Evolutionary conservation across 2,888 invertebrate species (phyloP).

Genomic region (Rotaria sp.): DNA sequence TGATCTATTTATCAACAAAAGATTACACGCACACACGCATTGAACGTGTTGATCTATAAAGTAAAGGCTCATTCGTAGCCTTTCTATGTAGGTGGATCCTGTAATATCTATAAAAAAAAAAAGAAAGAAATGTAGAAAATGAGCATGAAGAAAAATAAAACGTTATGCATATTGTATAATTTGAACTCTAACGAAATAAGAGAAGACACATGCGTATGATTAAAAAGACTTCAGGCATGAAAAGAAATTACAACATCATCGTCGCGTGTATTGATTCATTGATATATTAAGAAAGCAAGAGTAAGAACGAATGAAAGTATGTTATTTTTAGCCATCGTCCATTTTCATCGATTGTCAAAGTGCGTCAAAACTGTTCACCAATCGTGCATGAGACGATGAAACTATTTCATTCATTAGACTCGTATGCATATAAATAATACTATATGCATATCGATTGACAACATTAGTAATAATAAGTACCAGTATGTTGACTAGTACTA

Average conservation of each 20-base stretch:
- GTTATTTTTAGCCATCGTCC: background rate
- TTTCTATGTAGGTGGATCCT: background rate
- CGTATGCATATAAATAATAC: background rate
- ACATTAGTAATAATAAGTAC: background rate
- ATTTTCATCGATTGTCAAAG: background rate
- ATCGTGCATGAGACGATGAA: background rate
- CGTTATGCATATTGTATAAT: background rate
- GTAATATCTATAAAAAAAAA: background rate
- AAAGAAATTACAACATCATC: background rate
- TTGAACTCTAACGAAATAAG: background rate
- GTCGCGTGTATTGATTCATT: background rate
- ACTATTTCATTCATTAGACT: background rate
- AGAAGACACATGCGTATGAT: background rate
- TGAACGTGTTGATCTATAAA: background rate
- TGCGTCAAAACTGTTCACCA: background rate
- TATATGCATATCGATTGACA: background rate
- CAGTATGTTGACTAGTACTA: background rate
- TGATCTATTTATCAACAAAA: conserved; percentile 22
- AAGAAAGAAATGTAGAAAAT: background rate
- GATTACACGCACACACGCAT: background rate
- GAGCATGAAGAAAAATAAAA: background rate
- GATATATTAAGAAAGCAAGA: background rate
- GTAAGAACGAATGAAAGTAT: background rate
- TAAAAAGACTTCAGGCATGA: background rate
- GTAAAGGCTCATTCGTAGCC: background rate